These are phyloP conservation scores for Tenthredo amoena DNA, from an alignment of 2,888 invertebrate genomes.

Conservation along the genomic window DNA sequence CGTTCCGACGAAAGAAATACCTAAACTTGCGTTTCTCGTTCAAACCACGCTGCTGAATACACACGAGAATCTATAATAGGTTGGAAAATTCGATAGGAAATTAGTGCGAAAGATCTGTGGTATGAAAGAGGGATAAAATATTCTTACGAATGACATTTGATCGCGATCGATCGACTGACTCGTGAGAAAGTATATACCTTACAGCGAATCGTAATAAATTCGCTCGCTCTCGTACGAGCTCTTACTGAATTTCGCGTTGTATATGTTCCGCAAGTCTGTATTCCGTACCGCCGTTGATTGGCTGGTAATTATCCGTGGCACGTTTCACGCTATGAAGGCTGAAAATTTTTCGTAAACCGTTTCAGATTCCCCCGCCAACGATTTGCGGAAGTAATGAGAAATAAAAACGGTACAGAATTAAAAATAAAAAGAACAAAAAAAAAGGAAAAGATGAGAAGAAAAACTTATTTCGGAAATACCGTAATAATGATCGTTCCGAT, in stretches of 20 bases:
- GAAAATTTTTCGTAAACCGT: slow-evolving; percentile 42
- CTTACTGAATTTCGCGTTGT: not conserved
- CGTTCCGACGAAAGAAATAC: slow-evolving; percentile 66
- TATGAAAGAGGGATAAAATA: not conserved
- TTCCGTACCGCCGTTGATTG: slow-evolving; percentile 20
- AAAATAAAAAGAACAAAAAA: not conserved
- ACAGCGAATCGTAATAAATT: slow-evolving; percentile 15
- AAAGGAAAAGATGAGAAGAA: not conserved
- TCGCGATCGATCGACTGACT: not conserved
- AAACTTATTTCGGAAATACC: not conserved
- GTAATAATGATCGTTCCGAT: slow-evolving; percentile 19
- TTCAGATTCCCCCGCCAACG: slow-evolving; percentile 13
- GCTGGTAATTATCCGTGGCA: slow-evolving; percentile 48
- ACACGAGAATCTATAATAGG: not conserved
- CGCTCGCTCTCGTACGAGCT: not conserved
- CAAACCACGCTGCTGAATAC: not conserved
- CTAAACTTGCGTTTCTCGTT: not conserved
- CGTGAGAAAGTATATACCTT: not conserved
- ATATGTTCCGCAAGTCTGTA: not conserved
- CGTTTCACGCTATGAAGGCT: slow-evolving; percentile 43
- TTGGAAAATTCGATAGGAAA: not conserved
- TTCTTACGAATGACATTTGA: slow-evolving; percentile 26
- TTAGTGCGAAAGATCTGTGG: not conserved
- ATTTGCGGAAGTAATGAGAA: not conserved
- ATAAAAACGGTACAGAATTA: not conserved